Conservation (phyloP, 2,888 invertebrate species). For the Calliscelio sp. region DNA sequence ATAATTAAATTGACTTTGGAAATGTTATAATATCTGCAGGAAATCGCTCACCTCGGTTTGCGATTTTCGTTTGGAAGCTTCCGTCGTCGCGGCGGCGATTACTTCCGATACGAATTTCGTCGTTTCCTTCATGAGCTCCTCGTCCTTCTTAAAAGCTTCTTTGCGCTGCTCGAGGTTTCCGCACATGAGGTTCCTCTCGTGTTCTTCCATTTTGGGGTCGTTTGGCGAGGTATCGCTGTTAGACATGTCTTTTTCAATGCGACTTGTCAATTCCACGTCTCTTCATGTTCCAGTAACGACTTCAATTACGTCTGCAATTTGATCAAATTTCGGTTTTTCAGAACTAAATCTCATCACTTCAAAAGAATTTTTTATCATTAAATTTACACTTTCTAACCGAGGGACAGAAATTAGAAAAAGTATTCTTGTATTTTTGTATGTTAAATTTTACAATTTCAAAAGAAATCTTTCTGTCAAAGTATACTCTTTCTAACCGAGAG, state of each 20-base stretch:
- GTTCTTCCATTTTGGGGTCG: constrained; percentile 81
- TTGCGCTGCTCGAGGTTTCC: constrained; percentile 82
- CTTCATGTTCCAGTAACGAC: constrained; percentile 27
- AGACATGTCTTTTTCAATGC: constrained; percentile 71
- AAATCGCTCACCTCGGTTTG: constrained; percentile 79
- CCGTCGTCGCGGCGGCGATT: constrained; percentile 86
- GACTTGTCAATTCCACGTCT: constrained; percentile 36
- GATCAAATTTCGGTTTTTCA: not conserved
- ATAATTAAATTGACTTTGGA: too few relatives aligned
- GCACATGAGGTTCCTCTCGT: constrained; percentile 79
- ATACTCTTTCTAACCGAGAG: too few relatives aligned
- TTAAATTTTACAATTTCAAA: too few relatives aligned
- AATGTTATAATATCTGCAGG: not conserved
- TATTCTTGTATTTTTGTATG: too few relatives aligned
- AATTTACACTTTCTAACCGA: too few relatives aligned
- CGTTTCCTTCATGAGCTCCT: constrained; percentile 86
- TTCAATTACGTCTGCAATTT: constrained; percentile 23
- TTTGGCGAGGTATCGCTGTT: constrained; percentile 79
- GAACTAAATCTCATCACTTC: too few relatives aligned
- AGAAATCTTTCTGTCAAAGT: too few relatives aligned
- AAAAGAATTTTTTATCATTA: too few relatives aligned
- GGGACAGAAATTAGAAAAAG: too few relatives aligned
- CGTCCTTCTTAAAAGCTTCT: constrained; percentile 85
- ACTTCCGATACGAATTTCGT: constrained; percentile 86
- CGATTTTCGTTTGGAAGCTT: constrained; percentile 84